phyloP scores from a whole-genome alignment of 2,888 invertebrate genomes.

The Tetropium fuscum region DNA sequence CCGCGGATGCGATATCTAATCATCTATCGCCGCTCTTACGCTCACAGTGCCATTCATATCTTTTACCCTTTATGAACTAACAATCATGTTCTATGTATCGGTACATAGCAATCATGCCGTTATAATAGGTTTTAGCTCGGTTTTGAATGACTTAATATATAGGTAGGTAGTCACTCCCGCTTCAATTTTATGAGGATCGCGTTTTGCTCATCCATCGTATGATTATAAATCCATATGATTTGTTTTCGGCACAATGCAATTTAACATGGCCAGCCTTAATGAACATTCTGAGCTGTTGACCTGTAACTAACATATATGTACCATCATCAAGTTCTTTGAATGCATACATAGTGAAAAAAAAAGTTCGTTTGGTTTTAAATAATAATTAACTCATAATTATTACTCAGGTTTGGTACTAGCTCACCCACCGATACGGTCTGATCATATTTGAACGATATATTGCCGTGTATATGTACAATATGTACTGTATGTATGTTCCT shows the following conservation, averaged over 20 bases:
- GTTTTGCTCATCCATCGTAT: constrained; percentile 18
- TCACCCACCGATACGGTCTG: too few relatives aligned
- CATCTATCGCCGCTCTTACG: not conserved
- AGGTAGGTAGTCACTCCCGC: constrained; percentile 28
- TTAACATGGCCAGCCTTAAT: not conserved
- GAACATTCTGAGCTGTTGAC: not conserved
- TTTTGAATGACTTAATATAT: constrained; percentile 34
- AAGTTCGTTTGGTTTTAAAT: too few relatives aligned
- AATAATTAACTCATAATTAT: too few relatives aligned
- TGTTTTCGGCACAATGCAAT: constrained; percentile 22
- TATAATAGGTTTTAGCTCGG: constrained; percentile 21
- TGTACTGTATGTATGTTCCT: too few relatives aligned
- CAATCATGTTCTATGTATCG: not conserved
- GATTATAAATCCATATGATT: constrained; percentile 30
- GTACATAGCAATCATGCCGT: constrained; percentile 10
- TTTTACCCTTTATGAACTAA: too few relatives aligned
- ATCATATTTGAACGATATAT: too few relatives aligned
- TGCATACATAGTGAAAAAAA: too few relatives aligned
- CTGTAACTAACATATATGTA: too few relatives aligned
- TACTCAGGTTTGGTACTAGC: too few relatives aligned
- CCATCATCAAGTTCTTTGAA: too few relatives aligned
- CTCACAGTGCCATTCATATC: not conserved
- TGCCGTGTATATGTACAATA: too few relatives aligned
- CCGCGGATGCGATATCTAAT: constrained; percentile 12
- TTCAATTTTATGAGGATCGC: constrained; percentile 33